Evolutionary conservation across 2,888 invertebrate genomes (phyloP), one percentile per base, ranked within the genome.

Genomic region (Pyrochroa serraticornis): DNA sequence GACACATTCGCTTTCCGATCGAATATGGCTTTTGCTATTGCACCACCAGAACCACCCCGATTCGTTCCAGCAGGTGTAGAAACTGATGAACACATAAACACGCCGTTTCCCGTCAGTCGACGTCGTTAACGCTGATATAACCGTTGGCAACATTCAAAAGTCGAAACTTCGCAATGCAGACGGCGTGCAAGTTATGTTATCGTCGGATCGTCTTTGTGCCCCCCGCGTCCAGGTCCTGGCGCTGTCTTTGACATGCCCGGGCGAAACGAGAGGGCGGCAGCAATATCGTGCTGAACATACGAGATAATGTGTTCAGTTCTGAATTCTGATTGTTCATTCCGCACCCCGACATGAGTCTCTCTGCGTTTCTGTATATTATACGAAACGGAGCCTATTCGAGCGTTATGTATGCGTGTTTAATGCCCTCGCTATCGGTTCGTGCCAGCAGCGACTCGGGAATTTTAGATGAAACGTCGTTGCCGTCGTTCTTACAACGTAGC

Each of bases 81-180:
- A 61, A 58, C 65, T 72, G 72, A 71, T 72, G 71, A 72, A 68
- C 70, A 71, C 67, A 72, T 70, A 71, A 71, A 71, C 70, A 71
- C 68, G 62, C 67, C 66, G 69, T 69, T 71, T 71, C 72, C 71
- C 70, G 71, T 67, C 71, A 67, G 66, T 67, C 62, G 62, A 63
- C 68, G 56, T 66, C 69, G 70, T 71, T 70, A 71, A 65, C 66
- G 67, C 64, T 70, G 70, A 71, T 69, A 68, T 68, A 66, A 61
- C 65, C 63, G 64, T 64, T 59, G 64, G 58, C 60, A 68, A 64
- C 63, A 66, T 65, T 63, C 66, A 63, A 42, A 52, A 45, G 46
- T 45, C 46, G 46, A 53, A 63, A 58, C 63, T 63, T 49, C 58
- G 51, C 60, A 46, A 53, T 22, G 22, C 22, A 22, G 22, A 22